Percentiles rank a stretch among this genome's conserved stretches.
Conservation (phyloP, 2,797 vertebrate genomes). For the Helicolenus hilgendorfi region DNA sequence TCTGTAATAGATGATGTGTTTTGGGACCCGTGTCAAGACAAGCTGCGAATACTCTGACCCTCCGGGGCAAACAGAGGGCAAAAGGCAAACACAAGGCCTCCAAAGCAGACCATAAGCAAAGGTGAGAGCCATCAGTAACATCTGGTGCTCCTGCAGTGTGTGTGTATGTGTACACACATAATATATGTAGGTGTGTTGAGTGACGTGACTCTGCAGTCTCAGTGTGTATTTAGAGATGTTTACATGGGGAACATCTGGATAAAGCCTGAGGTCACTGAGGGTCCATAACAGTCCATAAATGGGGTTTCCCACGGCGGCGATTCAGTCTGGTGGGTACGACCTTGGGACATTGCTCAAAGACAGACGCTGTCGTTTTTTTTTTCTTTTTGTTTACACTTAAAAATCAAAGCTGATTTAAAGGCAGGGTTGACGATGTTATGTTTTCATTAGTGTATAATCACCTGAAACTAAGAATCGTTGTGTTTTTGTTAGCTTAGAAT, state of each 20-base stretch:
- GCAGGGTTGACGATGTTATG: too few species aligned
- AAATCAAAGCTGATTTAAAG: too few species aligned
- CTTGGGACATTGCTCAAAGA: constrained; percentile 21
- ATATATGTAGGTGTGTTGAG: constrained; percentile 62
- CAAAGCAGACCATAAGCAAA: constrained; percentile 37
- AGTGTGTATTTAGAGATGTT: constrained; percentile 83
- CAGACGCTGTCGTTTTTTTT: background rate
- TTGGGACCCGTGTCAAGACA: background rate
- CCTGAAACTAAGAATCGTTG: too few species aligned
- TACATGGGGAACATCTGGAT: constrained; percentile 86
- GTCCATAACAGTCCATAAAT: constrained; percentile 82
- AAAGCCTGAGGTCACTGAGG: constrained; percentile 78
- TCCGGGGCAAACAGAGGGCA: constrained; percentile 28
- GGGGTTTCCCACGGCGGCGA: constrained; percentile 65
- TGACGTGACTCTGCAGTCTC: constrained; percentile 32
- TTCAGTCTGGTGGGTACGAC: constrained; percentile 60
- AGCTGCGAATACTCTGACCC: constrained; percentile 13
- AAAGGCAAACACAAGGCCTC: constrained; percentile 52
- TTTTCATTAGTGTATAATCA: too few species aligned
- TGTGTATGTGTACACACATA: background rate
- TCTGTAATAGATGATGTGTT: background rate
- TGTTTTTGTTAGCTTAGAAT: too few species aligned
- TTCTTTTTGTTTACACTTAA: too few species aligned
- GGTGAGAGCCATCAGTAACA: constrained; percentile 48
- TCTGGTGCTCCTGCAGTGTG: constrained; percentile 36